Conservation (phyloP, 1,140 invertebrate genomes). For the Meloidogyne exigua region DNA sequence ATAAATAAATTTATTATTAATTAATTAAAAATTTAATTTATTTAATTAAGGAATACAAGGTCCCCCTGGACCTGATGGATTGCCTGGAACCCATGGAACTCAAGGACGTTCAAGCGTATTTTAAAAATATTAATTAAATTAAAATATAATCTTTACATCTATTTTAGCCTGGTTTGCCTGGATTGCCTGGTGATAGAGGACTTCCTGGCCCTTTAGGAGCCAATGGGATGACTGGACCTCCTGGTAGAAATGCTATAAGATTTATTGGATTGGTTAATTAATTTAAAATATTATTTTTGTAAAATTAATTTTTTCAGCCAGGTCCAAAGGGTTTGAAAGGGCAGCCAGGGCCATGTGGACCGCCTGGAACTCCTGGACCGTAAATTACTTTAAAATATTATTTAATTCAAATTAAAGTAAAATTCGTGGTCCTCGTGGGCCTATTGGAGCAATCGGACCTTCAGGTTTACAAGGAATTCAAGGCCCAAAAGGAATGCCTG, state of each 20-base stretch:
- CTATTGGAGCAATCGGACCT: background rate
- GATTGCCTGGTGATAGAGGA: background rate
- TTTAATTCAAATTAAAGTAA: background rate
- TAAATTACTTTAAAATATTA: background rate
- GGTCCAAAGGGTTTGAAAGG: background rate
- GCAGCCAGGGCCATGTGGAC: background rate
- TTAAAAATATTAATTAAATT: background rate
- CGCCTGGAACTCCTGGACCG: too few species aligned
- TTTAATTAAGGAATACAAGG: background rate
- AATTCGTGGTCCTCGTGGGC: background rate
- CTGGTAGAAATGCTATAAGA: background rate
- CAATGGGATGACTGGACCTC: background rate
- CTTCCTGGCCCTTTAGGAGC: background rate
- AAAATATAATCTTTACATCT: background rate
- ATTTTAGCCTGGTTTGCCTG: background rate
- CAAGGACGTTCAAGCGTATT: background rate
- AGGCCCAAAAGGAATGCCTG: background rate
- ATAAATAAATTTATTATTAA: background rate
- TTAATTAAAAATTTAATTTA: background rate
- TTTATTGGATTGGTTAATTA: background rate
- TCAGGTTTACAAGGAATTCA: background rate
- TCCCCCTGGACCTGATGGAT: background rate
- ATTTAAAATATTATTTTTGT: background rate
- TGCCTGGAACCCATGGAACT: background rate
- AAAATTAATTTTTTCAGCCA: background rate